phyloP scores from a whole-genome alignment of 1,140 invertebrate genomes.

The Drosophila lacertosa region DNA sequence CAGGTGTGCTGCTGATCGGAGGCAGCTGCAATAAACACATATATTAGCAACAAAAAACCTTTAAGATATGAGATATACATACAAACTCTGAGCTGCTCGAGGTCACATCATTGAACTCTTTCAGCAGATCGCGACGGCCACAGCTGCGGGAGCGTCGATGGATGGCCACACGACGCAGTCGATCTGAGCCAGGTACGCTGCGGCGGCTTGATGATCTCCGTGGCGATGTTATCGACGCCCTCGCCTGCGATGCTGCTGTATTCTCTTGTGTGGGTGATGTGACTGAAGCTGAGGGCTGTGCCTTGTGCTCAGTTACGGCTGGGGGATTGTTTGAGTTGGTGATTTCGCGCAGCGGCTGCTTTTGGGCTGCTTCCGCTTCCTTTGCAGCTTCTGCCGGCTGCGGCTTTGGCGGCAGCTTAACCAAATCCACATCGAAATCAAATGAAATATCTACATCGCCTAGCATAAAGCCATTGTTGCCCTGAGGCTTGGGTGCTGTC shows the following conservation, averaged over 20 bases:
- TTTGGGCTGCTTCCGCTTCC: not conserved
- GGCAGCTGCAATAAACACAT: slow-evolving; percentile 29
- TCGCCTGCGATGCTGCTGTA: not conserved
- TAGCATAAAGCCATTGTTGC: slow-evolving; percentile 2
- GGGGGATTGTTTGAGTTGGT: not conserved
- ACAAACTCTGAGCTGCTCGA: slow-evolving; percentile 9
- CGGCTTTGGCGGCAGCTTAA: slow-evolving; percentile 22
- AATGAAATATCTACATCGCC: slow-evolving; percentile 15
- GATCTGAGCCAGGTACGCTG: slow-evolving; percentile 54
- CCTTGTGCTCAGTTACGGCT: not conserved
- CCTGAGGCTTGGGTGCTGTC: slow-evolving; percentile 10
- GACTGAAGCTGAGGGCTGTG: too few relatives aligned
- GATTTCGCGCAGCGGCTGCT: slow-evolving; percentile 7
- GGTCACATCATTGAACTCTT: slow-evolving; percentile 45
- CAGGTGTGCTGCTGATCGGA: slow-evolving; percentile 47
- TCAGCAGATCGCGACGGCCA: slow-evolving; percentile 55
- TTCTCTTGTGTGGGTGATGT: not conserved
- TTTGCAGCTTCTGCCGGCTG: not conserved
- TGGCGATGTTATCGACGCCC: not conserved
- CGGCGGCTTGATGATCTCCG: slow-evolving; percentile 12
- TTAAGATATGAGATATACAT: not conserved
- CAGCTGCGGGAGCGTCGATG: slow-evolving; percentile 54
- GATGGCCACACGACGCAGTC: slow-evolving; percentile 60
- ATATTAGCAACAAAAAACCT: not conserved
- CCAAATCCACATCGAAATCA: slow-evolving; percentile 33